Conservation (phyloP, 1,140 invertebrate species). For the Polyergus mexicanus region DNA sequence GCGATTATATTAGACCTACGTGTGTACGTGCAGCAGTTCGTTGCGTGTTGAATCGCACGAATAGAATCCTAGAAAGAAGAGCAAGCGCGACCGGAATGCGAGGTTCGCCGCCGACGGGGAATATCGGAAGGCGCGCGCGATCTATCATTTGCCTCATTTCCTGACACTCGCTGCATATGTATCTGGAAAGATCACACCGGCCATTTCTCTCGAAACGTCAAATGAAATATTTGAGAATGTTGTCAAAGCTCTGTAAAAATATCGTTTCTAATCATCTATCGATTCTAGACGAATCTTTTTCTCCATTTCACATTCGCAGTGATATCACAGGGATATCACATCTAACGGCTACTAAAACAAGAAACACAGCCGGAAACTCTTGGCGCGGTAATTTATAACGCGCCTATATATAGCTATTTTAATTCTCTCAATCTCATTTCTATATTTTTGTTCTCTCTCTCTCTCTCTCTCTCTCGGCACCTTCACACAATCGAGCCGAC, state of each 20-base stretch:
- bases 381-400: constrained; percentile 43
- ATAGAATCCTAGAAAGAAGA: constrained; percentile 36
- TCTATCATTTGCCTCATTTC: constrained; percentile 22
- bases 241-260: background rate
- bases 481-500: constrained; percentile 46
- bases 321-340: background rate
- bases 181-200: background rate
- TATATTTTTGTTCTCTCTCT: constrained; percentile 9
- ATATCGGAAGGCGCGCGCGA: constrained; percentile 12
- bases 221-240: background rate
- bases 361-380: background rate
- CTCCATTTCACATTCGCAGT: background rate
- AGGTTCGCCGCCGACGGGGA: constrained; percentile 41
- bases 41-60: constrained; percentile 41
- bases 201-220: background rate
- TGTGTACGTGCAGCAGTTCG: constrained; percentile 1
- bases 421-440: constrained; percentile 38
- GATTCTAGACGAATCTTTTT: background rate
- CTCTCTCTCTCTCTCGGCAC: background rate
- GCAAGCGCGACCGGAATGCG: constrained; percentile 15
- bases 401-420: constrained; percentile 21
- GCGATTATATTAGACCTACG: constrained; percentile 47
- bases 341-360: background rate
- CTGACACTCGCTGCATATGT: background rate
- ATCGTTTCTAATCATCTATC: background rate